Evolutionary conservation across 2,888 invertebrate genomes (phyloP), one percentile per base, ranked within the genome.

Genomic region (Melanostoma mellinum): DNA sequence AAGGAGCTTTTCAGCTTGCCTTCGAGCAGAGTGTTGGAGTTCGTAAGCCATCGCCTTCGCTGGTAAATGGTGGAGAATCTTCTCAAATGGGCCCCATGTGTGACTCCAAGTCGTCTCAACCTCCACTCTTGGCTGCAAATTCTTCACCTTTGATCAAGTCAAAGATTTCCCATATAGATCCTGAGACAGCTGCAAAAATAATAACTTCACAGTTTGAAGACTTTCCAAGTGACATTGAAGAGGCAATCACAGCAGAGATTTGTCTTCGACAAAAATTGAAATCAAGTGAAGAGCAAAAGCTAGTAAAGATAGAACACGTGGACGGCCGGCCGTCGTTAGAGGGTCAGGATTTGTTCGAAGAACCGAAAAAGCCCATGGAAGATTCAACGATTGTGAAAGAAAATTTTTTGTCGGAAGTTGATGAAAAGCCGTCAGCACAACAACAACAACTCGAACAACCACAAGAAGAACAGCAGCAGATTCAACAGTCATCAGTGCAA

Each of bases 241-340:
- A 90, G 82, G 87, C 89, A 2, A 88, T 90, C 50, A 88, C 89
- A 20, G 90, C 90, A 0, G 89, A 90, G 75, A 89, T 90, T 87
- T 90, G 89, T 55, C 86, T 90, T 9, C 88, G 89, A 5, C 89
- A 90, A 67, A 89, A 89, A 48, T 78, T 90, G 61, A 87, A 74
- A 42, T 71, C 69, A 0, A 65, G 10, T 20, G 69, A 55, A 55
- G 65, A 58, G 36, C 9, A 61, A 35, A 10, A 46, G 30, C 53
- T 78, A 38, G 9, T 55, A 50, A 20, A 20, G 20, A 20, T 20
- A 20, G 20, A 20, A 20, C 20, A 20, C 3, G 6, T 10, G 3
- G 8, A 50, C 1, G 3, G 6, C 6, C 38, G 36, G 40, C 38
- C 38, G 10, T 35, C 50, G 40, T 10, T 42, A 9, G 33, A 9